Conservation (phyloP, 1,140 invertebrate genomes). For the Potamilus streckersoni region DNA sequence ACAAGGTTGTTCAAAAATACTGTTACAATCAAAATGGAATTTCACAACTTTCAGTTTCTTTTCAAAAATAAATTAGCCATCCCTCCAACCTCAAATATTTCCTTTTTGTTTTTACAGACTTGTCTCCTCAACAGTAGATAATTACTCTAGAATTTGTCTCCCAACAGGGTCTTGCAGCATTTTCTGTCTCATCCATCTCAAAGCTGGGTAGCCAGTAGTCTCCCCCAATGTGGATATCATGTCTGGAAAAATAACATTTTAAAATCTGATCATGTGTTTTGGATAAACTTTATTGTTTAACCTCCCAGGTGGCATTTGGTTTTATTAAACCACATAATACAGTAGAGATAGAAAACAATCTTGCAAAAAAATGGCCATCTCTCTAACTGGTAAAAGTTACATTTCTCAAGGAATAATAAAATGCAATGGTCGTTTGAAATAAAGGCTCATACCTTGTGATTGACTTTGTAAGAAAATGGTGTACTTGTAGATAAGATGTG, state of each 20-base stretch:
- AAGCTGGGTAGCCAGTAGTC: slow-evolving; percentile 81
- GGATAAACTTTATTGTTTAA: background rate
- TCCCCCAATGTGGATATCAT: slow-evolving; percentile 96
- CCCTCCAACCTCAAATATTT: background rate
- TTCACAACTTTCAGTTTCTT: too few relatives aligned
- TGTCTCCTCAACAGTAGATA: slow-evolving; percentile 6
- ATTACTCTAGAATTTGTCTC: slow-evolving; percentile 74
- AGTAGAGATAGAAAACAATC: background rate
- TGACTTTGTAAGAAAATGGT: too few relatives aligned
- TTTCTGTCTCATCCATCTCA: slow-evolving; percentile 76
- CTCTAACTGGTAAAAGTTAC: too few relatives aligned
- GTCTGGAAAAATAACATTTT: slow-evolving; percentile 72
- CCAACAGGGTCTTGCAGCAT: slow-evolving; percentile 80
- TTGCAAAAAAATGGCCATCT: background rate
- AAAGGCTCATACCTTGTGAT: too few relatives aligned
- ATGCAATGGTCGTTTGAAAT: too few relatives aligned
- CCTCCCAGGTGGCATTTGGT: background rate
- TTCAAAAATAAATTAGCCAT: too few relatives aligned
- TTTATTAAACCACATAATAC: background rate
- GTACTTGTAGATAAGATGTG: too few relatives aligned
- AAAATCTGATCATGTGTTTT: background rate
- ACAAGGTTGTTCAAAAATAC: too few relatives aligned
- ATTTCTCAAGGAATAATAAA: too few relatives aligned
- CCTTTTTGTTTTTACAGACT: background rate
- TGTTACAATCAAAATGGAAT: too few relatives aligned